A percentile compares a stretch with the other conserved stretches of the same genome.
Conservation (phyloP, 2,113 vertebrate genomes). For the Glaucomys volans region DNA sequence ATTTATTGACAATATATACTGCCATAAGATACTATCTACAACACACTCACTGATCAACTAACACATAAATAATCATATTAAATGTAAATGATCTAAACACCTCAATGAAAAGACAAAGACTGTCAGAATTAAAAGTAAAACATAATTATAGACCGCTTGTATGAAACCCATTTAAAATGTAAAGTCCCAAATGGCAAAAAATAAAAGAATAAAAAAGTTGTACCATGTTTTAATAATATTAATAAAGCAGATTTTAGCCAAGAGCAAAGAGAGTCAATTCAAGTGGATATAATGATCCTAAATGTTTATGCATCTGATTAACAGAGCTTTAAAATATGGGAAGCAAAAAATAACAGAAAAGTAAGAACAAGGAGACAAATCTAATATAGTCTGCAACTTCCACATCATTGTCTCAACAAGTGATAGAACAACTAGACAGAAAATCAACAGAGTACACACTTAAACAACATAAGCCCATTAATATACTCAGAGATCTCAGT, state of each 20-base stretch:
- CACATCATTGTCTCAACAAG: neutral
- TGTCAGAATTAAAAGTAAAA: constrained; percentile 16
- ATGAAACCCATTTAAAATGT: constrained; percentile 17
- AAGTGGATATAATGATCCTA: neutral
- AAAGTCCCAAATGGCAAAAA: constrained; percentile 12
- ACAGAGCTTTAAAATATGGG: neutral
- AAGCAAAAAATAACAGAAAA: neutral
- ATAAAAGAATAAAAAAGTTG: neutral
- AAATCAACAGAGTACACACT: neutral
- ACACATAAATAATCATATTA: constrained; percentile 23
- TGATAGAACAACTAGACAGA: neutral
- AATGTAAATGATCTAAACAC: neutral
- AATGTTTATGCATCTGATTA: neutral
- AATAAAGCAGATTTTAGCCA: neutral
- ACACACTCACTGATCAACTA: neutral
- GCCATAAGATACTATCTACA: neutral
- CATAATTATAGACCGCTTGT: neutral
- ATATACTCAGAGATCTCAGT: neutral
- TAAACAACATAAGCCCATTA: neutral
- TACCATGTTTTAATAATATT: neutral
- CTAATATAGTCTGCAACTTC: neutral
- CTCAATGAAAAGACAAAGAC: neutral
- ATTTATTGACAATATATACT: neutral
- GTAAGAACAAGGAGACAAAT: neutral
- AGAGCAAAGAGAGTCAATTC: neutral